A percentile compares a stretch with the other conserved stretches of the same genome.
These are phyloP conservation scores for Terrapene triunguis DNA, from an alignment of 2,113 vertebrate species.

Conservation along the genomic window DNA sequence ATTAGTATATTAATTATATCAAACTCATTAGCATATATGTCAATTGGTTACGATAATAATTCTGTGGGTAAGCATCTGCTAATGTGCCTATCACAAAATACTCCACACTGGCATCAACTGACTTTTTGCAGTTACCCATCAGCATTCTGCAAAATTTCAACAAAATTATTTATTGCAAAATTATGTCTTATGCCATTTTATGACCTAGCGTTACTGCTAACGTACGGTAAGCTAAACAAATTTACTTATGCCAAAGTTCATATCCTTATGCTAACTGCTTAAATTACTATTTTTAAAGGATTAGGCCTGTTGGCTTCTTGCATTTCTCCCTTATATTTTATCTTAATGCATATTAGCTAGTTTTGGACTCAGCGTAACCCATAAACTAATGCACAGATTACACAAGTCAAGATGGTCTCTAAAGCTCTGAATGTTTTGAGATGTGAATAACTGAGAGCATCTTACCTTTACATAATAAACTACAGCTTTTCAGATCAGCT, in stretches of 20 bases:
- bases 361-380: not conserved
- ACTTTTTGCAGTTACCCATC: not conserved
- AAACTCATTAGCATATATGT: not conserved
- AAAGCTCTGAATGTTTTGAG: not conserved
- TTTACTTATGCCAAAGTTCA: not conserved
- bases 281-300: not conserved
- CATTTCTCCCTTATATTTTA: not conserved
- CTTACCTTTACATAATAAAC: not conserved
- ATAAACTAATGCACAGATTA: not conserved
- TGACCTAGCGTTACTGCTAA: not conserved
- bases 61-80: not conserved
- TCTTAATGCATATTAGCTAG: not conserved
- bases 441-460: not conserved
- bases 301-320: not conserved
- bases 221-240: not conserved
- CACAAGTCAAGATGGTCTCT: not conserved
- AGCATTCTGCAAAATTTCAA: not conserved
- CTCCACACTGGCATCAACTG: not conserved
- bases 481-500: not conserved
- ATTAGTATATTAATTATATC: not conserved
- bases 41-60: not conserved
- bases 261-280: not conserved
- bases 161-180: not conserved
- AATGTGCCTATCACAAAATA: not conserved
- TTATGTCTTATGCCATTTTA: not conserved